Conservation (phyloP, 2,888 invertebrate species). For the Andrena flavipes region DNA sequence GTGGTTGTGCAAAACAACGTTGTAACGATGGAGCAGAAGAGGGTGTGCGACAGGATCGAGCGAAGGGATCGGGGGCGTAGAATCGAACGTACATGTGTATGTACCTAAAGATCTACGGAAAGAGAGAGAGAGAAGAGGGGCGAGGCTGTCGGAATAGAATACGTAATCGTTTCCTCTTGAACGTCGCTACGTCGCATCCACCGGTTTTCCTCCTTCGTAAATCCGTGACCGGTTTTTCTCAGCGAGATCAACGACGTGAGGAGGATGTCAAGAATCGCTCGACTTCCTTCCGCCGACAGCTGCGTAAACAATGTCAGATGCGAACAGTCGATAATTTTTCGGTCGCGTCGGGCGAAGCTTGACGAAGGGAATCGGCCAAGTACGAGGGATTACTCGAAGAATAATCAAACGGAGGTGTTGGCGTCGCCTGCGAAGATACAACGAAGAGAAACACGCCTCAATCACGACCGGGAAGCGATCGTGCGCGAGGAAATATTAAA, state of each 20-base stretch:
- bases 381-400: no score
- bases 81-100: constrained; percentile 27
- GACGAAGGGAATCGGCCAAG: no score
- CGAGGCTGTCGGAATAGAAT: constrained; percentile 55
- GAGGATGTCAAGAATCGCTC: constrained; percentile 37
- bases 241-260: constrained; percentile 65
- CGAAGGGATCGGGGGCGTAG: constrained; percentile 18
- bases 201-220: constrained; percentile 63
- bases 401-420: no score
- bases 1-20: constrained; percentile 25
- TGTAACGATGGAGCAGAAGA: not conserved
- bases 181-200: constrained; percentile 45
- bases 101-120: constrained; percentile 26
- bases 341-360: not conserved
- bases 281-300: constrained; percentile 6
- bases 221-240: constrained; percentile 54
- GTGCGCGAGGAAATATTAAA: constrained; percentile 17
- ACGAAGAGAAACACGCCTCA: not conserved
- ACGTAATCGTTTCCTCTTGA: constrained; percentile 66
- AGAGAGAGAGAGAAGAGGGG: constrained; percentile 13
- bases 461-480: not conserved
- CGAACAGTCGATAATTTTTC: not conserved
- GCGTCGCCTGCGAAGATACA: no score
- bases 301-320: constrained; percentile 40
- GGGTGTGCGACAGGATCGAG: constrained; percentile 33